phyloP scores from a whole-genome alignment of 2,888 invertebrate genomes.

The Archaeoteleia sp. region DNA sequence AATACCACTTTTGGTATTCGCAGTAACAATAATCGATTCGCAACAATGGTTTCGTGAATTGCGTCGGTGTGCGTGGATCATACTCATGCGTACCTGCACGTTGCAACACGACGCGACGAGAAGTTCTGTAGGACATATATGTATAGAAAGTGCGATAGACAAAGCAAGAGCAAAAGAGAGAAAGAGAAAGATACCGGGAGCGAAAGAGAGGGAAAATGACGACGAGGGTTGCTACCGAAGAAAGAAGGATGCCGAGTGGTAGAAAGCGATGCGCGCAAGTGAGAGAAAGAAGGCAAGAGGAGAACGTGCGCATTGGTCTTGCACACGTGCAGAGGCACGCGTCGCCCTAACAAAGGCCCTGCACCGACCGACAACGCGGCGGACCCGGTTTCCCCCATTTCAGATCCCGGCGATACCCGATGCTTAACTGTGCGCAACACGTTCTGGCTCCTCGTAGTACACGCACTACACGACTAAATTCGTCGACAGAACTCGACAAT shows the following conservation, averaged over 20 bases:
- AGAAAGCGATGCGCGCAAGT: background rate
- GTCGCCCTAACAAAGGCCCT: constrained; percentile 72
- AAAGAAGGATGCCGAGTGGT: constrained; percentile 7
- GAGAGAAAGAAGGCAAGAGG: constrained; percentile 44
- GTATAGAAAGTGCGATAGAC: constrained; percentile 30
- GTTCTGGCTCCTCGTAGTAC: constrained; percentile 46
- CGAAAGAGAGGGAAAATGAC: constrained; percentile 30
- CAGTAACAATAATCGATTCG: constrained; percentile 49
- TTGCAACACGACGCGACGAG: too few relatives aligned
- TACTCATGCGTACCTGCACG: constrained; percentile 35
- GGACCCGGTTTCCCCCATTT: constrained; percentile 49
- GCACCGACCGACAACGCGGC: constrained; percentile 61
- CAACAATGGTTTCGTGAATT: constrained; percentile 22
- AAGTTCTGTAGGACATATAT: too few relatives aligned
- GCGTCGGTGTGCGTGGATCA: constrained; percentile 36
- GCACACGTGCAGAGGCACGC: constrained; percentile 75
- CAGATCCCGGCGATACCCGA: constrained; percentile 49
- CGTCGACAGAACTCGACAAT: constrained; percentile 37
- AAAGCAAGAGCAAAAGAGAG: constrained; percentile 35
- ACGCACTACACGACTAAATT: constrained; percentile 51
- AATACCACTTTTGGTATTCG: constrained; percentile 13
- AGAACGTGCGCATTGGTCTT: constrained; percentile 72
- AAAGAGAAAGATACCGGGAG: constrained; percentile 38
- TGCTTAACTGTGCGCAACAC: constrained; percentile 53
- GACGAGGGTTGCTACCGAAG: constrained; percentile 37